A percentile compares a stretch with the other conserved stretches of the same genome.
Conservation (phyloP, 1,140 invertebrate genomes). For the Caenorhabditis remanei region DNA sequence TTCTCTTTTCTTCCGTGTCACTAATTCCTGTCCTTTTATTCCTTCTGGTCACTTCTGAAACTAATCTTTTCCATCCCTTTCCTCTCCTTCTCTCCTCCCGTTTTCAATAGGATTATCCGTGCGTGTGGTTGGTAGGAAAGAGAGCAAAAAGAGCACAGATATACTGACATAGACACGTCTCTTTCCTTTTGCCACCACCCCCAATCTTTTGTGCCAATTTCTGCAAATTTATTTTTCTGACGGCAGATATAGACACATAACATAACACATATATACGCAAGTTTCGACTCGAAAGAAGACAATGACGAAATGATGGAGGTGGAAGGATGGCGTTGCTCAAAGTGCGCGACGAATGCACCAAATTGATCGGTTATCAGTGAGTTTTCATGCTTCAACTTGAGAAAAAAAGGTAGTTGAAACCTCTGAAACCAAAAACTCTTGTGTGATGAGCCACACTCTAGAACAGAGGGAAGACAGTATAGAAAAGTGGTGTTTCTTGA, state of each 20-base stretch:
- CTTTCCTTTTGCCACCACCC: not conserved
- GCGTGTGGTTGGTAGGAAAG: not conserved
- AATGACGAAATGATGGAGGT: conserved; percentile 43
- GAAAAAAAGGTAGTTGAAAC: not conserved
- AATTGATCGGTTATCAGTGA: conserved; percentile 46
- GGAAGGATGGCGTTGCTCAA: conserved; percentile 52
- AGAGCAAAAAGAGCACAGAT: not conserved
- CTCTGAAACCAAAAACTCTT: too few species aligned
- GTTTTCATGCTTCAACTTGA: not conserved
- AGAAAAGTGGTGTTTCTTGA: too few species aligned
- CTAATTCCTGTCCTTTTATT: conserved; percentile 34
- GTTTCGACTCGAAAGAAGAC: not conserved
- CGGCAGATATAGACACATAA: not conserved
- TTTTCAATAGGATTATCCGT: conserved; percentile 56
- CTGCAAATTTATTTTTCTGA: conserved; percentile 11
- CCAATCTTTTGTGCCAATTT: not conserved
- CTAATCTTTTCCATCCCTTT: conserved; percentile 1
- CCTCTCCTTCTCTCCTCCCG: not conserved
- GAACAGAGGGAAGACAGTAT: too few species aligned
- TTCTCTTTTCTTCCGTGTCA: conserved; percentile 3
- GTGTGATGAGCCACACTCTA: too few species aligned
- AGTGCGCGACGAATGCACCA: conserved; percentile 62
- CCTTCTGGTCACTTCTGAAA: conserved; percentile 24
- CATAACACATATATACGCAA: not conserved
- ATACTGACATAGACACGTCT: conserved; percentile 2